Base-by-base conservation (phyloP, 2,888 invertebrate genomes). In the Chamaedrilus cognettii region DNA sequence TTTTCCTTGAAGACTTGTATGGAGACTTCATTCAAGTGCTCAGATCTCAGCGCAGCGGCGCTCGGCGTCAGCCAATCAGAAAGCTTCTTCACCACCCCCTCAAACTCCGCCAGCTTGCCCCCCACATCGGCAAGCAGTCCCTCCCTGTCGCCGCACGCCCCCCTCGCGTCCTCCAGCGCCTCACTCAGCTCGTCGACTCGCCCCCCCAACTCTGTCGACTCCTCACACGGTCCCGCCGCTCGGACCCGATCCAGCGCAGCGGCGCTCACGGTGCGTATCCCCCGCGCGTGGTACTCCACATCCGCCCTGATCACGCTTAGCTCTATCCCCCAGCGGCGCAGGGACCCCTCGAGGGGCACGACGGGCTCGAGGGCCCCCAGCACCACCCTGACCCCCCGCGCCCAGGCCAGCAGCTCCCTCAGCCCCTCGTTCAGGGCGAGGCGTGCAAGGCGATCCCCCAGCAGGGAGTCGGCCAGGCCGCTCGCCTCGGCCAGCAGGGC, bases 381-480 rank as follows among this genome's bases (percentile, higher is more conserved):
- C 75, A 90, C 89, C 75, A 88, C 90, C 82, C 96, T 95, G 0
- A 93, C 90, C 76, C 90, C 90, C 72, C 90, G 90, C 63, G 96
- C 86, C 96, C 96, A 96, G 62, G 87, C 85, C 3, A 92, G 90
- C 60, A 96, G 88, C 32, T 92, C 89, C 78, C 96, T 95, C 0
- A 96, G 87, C 0, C 95, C 94, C 81, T 96, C 95, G 82, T 95
- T 94, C 1, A 96, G 90, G 0, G 94, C 96, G 85, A 96, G 96
- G 66, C 94, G 93, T 84, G 95, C 94, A n/a, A 96, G 90, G 60
- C 96, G 85, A 0, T 96, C 94, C 0, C 92, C 91, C 77, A 96
- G 96, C 51, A 97, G 86, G 70, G 91, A 90, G 71, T 91, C 90
- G 76, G 93, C 93, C 64, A 91, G 89, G 58, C 91, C 89, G 1